Evolutionary conservation across 2,797 vertebrate species (phyloP).

Genomic region (Danio kyathit): DNA sequence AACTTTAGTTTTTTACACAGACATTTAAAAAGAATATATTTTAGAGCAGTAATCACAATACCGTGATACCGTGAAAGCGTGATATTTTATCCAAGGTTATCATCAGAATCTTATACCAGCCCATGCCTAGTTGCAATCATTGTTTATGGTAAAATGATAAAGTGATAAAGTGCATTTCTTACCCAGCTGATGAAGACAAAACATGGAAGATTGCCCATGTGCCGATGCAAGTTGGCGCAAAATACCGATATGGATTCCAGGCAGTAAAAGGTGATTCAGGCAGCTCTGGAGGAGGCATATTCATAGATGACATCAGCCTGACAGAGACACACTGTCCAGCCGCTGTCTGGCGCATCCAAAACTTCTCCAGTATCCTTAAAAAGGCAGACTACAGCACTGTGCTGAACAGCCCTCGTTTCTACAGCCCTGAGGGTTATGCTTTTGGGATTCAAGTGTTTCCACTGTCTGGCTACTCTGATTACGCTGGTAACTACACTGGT

Average conservation of each 20-base stretch:
- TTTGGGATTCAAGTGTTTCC: constrained; percentile 81
- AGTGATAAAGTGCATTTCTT: neutral
- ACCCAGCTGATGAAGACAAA: constrained; percentile 75
- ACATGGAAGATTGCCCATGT: constrained; percentile 91
- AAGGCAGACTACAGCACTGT: neutral
- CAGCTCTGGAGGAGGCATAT: constrained; percentile 81
- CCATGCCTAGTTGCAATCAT: no score
- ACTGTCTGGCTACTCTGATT: constrained; percentile 64
- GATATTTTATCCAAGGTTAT: no score
- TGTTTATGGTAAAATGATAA: neutral
- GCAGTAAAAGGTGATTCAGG: constrained; percentile 76
- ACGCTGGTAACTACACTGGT: constrained; percentile 73
- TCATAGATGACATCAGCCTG: constrained; percentile 87
- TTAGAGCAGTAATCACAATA: no score
- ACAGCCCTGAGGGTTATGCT: constrained; percentile 88
- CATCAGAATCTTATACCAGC: no score
- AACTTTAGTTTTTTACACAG: no score
- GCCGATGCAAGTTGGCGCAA: constrained; percentile 78
- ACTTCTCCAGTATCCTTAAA: constrained; percentile 82
- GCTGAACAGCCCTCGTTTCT: constrained; percentile 85
- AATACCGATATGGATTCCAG: constrained; percentile 92
- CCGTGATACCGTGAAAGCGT: no score
- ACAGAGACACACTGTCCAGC: constrained; percentile 86
- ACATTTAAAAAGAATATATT: no score
- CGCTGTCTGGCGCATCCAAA: constrained; percentile 84